Conservation (phyloP, 1,140 invertebrate species). For the Periplaneta americana region DNA sequence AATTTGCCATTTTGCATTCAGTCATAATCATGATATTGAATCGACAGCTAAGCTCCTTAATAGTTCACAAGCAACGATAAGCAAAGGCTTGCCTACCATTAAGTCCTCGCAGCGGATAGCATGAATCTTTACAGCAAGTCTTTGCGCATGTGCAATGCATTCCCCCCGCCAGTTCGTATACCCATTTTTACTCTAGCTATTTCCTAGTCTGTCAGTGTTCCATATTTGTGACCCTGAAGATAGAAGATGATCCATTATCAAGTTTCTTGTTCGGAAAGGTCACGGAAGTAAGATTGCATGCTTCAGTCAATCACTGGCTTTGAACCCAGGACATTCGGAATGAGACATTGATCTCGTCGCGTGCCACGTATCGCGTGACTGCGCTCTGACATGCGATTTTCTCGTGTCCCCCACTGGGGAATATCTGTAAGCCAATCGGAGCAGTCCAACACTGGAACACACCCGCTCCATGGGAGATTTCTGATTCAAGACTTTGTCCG, state of each 20-base stretch:
- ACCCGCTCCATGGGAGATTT: background rate
- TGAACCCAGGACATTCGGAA: background rate
- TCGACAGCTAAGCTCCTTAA: too few species aligned
- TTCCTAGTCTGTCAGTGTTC: too few species aligned
- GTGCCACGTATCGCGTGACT: background rate
- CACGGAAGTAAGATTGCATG: background rate
- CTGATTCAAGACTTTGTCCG: background rate
- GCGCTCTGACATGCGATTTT: background rate
- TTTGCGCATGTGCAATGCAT: too few species aligned
- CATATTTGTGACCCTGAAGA: background rate
- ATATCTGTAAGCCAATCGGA: background rate
- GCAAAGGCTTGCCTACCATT: too few species aligned
- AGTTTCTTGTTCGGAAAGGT: too few species aligned
- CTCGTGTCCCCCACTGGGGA: background rate
- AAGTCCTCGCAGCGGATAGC: too few species aligned
- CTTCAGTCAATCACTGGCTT: background rate
- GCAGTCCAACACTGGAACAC: background rate
- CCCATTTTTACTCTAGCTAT: too few species aligned
- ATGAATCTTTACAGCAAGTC: too few species aligned
- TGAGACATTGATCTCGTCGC: background rate
- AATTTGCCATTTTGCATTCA: too few species aligned
- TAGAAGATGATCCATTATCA: background rate
- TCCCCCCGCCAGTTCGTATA: too few species aligned
- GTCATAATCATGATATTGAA: too few species aligned
- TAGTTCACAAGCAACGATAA: too few species aligned